These are phyloP conservation scores for Gallirallus australis DNA, from an alignment of 2,797 vertebrate species.

Conservation along the genomic window DNA sequence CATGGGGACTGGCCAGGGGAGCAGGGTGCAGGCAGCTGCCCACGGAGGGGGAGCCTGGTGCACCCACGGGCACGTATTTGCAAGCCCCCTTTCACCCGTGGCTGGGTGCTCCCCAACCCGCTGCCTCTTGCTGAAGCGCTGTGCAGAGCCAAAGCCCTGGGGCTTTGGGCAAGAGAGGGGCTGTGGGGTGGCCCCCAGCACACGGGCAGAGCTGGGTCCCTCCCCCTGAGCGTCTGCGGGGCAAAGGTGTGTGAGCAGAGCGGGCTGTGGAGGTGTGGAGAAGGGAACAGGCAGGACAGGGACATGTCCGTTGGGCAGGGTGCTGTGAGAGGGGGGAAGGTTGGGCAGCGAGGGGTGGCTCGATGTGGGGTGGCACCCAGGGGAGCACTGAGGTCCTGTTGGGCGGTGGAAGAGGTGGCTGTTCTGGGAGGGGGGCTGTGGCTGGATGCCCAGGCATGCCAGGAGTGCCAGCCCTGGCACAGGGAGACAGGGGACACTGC, in stretches of 20 bases:
- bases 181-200: background rate
- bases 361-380: background rate
- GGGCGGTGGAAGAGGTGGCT: background rate
- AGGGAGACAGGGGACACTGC: background rate
- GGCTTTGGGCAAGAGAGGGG: background rate
- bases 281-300: accelerated
- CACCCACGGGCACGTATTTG: background rate
- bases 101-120: background rate
- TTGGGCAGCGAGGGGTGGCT: background rate
- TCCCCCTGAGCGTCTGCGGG: background rate
- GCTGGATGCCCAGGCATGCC: accelerated
- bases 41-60: background rate
- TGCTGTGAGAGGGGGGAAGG: background rate
- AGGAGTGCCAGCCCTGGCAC: accelerated
- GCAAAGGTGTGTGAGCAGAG: background rate
- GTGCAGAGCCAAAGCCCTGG: too few relatives aligned
- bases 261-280: accelerated
- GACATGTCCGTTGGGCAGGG: accelerated
- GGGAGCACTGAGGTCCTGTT: background rate
- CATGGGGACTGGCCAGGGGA: background rate
- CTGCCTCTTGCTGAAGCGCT: background rate
- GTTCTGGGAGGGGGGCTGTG: background rate
- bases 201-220: background rate
- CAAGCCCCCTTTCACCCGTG: accelerated
- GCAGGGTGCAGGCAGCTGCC: background rate